Evolutionary conservation across 2,888 invertebrate species (phyloP).

Genomic region (Tetramorium bicarinatum): DNA sequence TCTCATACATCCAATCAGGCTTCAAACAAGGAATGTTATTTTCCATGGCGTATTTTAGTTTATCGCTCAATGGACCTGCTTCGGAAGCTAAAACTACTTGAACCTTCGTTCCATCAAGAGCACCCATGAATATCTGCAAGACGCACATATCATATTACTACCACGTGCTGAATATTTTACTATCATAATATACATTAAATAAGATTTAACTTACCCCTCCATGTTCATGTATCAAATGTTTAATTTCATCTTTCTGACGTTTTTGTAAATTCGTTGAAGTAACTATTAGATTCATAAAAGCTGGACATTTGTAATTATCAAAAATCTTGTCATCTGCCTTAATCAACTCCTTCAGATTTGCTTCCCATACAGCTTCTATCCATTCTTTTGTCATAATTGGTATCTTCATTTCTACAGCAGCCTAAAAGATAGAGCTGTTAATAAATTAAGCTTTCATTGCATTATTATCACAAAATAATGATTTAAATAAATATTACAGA

Average conservation of each 20-base stretch:
- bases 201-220: constrained; percentile 88
- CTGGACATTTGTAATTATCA: constrained; percentile 88
- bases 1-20: constrained; percentile 93
- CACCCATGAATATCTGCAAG: constrained; percentile 87
- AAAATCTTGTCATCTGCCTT: constrained; percentile 90
- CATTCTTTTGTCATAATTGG: constrained; percentile 93
- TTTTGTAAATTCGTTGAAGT: constrained; percentile 92
- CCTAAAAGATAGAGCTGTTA: constrained; percentile 82
- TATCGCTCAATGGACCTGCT: constrained; percentile 88
- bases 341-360: constrained; percentile 89
- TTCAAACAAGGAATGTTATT: constrained; percentile 91
- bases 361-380: constrained; percentile 94
- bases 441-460: not conserved
- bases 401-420: constrained; percentile 89
- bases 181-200: not conserved
- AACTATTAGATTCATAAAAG: constrained; percentile 93
- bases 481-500: not conserved
- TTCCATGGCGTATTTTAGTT: constrained; percentile 89
- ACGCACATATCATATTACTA: not conserved
- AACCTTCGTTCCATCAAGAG: constrained; percentile 88
- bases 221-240: constrained; percentile 90
- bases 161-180: not conserved
- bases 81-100: constrained; percentile 87
- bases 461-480: not conserved
- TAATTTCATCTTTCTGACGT: constrained; percentile 89